phyloP scores from a whole-genome alignment of 2,113 vertebrate genomes.

The Triplophysa tibetana region DNA sequence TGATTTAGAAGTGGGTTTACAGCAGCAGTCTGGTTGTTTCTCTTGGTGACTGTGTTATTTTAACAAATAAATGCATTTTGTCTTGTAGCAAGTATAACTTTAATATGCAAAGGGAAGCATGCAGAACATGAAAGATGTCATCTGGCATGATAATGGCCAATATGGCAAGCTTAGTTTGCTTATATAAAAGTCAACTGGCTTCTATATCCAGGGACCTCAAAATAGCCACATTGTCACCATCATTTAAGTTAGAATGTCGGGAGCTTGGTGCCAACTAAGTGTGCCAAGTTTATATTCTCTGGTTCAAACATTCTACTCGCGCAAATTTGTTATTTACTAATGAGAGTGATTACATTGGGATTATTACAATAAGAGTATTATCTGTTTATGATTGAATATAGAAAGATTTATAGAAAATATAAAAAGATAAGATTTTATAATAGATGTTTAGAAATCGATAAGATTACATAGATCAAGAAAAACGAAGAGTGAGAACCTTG shows the following conservation, averaged over 20 bases:
- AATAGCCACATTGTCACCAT: constrained; percentile 12
- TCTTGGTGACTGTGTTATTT: background rate
- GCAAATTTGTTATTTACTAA: constrained; percentile 46
- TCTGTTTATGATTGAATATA: constrained; percentile 13
- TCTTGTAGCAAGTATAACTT: background rate
- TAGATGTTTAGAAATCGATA: background rate
- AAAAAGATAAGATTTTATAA: constrained; percentile 5
- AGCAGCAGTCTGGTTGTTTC: background rate
- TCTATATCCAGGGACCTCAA: background rate
- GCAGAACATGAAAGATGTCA: background rate
- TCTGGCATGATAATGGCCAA: background rate
- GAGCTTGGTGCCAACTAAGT: constrained; percentile 26
- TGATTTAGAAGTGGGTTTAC: constrained; percentile 2
- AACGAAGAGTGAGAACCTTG: background rate
- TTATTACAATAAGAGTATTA: constrained; percentile 42
- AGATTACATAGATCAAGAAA: background rate
- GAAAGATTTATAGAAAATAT: background rate
- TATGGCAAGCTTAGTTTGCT: background rate
- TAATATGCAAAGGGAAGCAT: no score
- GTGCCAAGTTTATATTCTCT: constrained; percentile 45
- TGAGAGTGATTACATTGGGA: constrained; percentile 42
- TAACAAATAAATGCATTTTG: constrained; percentile 8
- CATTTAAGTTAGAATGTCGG: constrained; percentile 26
- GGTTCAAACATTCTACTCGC: constrained; percentile 33
- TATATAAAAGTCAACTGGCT: background rate